These are phyloP conservation scores for Triplophysa rosa DNA, from an alignment of 2,113 vertebrate genomes.

Conservation along the genomic window DNA sequence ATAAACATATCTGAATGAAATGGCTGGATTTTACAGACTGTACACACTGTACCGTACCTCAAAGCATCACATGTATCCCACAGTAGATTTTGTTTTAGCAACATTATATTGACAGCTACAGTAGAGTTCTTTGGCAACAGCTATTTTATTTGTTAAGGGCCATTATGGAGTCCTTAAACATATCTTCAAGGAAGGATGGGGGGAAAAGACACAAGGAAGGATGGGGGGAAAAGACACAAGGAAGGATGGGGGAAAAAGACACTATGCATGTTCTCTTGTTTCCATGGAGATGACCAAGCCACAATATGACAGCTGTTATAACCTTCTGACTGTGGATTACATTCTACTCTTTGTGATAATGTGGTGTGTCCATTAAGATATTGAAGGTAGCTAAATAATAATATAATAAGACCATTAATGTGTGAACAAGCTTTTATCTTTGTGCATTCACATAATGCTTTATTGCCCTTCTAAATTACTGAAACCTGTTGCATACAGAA, in stretches of 20 bases:
- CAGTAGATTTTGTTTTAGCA: background rate
- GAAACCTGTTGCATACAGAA: background rate
- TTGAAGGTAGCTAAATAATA: background rate
- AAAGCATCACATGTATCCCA: background rate
- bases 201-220: conserved; percentile 2
- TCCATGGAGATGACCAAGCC: conserved; percentile 55
- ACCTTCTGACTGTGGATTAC: conserved; percentile 36
- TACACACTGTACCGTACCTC: background rate
- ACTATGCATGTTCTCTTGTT: conserved; percentile 53
- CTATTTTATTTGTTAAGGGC: background rate
- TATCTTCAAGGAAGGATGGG: conserved; percentile 1
- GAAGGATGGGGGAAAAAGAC: background rate
- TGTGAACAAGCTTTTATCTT: background rate
- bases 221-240: conserved; percentile 2
- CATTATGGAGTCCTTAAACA: conserved; percentile 17
- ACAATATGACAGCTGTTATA: conserved; percentile 43
- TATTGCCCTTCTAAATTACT: too few relatives aligned
- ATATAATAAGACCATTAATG: background rate
- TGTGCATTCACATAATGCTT: background rate
- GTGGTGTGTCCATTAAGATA: background rate
- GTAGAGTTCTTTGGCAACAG: background rate
- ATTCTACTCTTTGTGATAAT: conserved; percentile 2
- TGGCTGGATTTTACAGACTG: background rate
- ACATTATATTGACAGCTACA: conserved; percentile 5
- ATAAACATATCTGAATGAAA: conserved; percentile 18